These are phyloP conservation scores for Syngnathus scovelli DNA, from an alignment of 2,113 vertebrate genomes.

Conservation along the genomic window DNA sequence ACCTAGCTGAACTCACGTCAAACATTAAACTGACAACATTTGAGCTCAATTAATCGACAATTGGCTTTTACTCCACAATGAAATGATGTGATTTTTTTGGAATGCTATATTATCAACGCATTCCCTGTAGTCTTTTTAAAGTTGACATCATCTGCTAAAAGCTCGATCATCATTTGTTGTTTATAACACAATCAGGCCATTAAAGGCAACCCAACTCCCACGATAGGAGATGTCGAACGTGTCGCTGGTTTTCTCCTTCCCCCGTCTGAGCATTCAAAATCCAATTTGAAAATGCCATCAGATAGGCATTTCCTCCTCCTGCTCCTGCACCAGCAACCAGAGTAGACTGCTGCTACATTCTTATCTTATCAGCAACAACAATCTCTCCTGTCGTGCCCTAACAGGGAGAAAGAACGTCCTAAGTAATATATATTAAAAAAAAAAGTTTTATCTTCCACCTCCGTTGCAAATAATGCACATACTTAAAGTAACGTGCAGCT, in stretches of 20 bases:
- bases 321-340: slow-evolving; percentile 57
- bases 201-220: slow-evolving; percentile 22
- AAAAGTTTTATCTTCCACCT: slow-evolving; percentile 49
- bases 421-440: slow-evolving; percentile 7
- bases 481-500: slow-evolving; percentile 19
- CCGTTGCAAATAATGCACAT: slow-evolving; percentile 31
- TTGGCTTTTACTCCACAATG: not conserved
- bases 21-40: not conserved
- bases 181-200: slow-evolving; percentile 45
- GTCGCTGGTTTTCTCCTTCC: slow-evolving; percentile 49
- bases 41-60: not conserved
- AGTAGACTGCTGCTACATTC: slow-evolving; percentile 59
- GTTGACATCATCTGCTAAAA: slow-evolving; percentile 13
- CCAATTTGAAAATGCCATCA: slow-evolving; percentile 66
- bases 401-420: slow-evolving; percentile 67
- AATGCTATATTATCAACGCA: not conserved
- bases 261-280: slow-evolving; percentile 60
- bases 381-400: slow-evolving; percentile 72
- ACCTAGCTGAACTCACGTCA: not conserved
- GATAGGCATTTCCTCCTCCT: slow-evolving; percentile 74
- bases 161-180: slow-evolving; percentile 28
- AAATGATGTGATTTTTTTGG: not conserved
- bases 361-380: slow-evolving; percentile 71
- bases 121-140: not conserved
- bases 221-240: slow-evolving; percentile 56